A percentile compares a stretch with the other conserved stretches of the same genome.
These are phyloP conservation scores for Champsocephalus esox DNA, from an alignment of 2,797 vertebrate genomes.

Conservation along the genomic window DNA sequence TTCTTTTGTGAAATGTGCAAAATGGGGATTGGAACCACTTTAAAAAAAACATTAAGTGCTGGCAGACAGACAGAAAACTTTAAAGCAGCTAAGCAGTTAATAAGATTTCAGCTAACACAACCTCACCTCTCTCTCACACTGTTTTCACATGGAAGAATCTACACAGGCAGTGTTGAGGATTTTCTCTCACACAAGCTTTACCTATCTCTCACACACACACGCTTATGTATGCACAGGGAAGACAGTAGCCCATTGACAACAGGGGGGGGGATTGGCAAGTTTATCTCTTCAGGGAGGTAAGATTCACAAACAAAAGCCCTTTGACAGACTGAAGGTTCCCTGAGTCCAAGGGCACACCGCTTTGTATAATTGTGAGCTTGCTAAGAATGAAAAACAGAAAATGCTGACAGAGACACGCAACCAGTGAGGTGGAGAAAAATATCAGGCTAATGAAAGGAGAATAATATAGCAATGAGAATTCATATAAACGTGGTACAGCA, in stretches of 20 bases:
- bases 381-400: neutral
- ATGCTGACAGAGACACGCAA: neutral
- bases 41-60: neutral
- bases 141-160: conserved; percentile 24
- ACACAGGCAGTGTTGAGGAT: conserved; percentile 3
- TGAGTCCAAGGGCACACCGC: conserved; percentile 43
- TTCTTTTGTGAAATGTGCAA: conserved; percentile 13
- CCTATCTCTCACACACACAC: neutral
- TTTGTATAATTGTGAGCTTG: conserved; percentile 6
- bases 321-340: conserved; percentile 33
- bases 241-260: conserved; percentile 44
- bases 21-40: conserved; percentile 5
- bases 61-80: conserved; percentile 29
- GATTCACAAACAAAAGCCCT: conserved; percentile 50
- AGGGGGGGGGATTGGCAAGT: conserved; percentile 17
- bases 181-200: conserved; percentile 1
- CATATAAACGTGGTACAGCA: neutral
- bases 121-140: conserved; percentile 38
- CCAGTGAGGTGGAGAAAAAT: neutral
- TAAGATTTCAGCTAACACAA: conserved; percentile 60
- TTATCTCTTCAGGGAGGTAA: conserved; percentile 37
- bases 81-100: conserved; percentile 60
- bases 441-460: neutral
- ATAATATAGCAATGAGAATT: neutral
- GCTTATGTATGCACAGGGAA: neutral